Percentiles rank a stretch among this genome's conserved stretches.
phyloP scores from a whole-genome alignment of 1,140 invertebrate genomes.

The Tetragnatha versicolor region DNA sequence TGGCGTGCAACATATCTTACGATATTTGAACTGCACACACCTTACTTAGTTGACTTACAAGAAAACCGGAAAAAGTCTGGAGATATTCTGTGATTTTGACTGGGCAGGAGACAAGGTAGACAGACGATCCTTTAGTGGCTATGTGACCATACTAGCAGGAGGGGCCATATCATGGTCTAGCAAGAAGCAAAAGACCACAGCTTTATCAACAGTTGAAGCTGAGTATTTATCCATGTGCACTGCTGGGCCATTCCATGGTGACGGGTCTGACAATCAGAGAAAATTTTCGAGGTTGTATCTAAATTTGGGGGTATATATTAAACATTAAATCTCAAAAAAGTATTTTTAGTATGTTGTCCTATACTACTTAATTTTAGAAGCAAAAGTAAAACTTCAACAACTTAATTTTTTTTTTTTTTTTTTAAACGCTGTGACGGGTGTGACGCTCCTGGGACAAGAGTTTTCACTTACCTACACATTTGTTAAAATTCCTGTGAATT shows the following conservation, averaged over 20 bases:
- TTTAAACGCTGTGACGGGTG: too few species aligned
- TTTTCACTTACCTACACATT: too few species aligned
- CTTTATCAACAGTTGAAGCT: constrained; percentile 63
- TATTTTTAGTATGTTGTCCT: too few species aligned
- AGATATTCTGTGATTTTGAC: constrained; percentile 62
- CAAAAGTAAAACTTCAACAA: too few species aligned
- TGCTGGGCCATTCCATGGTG: constrained; percentile 37
- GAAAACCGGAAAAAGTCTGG: constrained; percentile 8
- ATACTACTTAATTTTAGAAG: too few species aligned
- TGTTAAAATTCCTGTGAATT: too few species aligned
- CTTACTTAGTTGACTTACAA: neutral
- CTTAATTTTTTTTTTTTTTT: too few species aligned
- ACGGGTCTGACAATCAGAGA: constrained; percentile 61
- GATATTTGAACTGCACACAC: constrained; percentile 57
- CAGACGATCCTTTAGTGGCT: constrained; percentile 62
- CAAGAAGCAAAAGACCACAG: constrained; percentile 62
- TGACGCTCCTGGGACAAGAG: too few species aligned
- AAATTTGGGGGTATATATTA: constrained; percentile 63
- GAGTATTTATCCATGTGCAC: constrained; percentile 64
- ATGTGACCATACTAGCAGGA: constrained; percentile 58
- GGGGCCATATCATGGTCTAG: constrained; percentile 59
- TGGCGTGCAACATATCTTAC: constrained; percentile 60
- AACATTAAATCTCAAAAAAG: constrained; percentile 63
- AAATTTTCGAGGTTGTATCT: constrained; percentile 63
- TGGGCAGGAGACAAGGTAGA: constrained; percentile 61